Base-by-base conservation (phyloP, 53 echinoderm and acorn worm genomes). In the Glandiceps talaboti region DNA sequence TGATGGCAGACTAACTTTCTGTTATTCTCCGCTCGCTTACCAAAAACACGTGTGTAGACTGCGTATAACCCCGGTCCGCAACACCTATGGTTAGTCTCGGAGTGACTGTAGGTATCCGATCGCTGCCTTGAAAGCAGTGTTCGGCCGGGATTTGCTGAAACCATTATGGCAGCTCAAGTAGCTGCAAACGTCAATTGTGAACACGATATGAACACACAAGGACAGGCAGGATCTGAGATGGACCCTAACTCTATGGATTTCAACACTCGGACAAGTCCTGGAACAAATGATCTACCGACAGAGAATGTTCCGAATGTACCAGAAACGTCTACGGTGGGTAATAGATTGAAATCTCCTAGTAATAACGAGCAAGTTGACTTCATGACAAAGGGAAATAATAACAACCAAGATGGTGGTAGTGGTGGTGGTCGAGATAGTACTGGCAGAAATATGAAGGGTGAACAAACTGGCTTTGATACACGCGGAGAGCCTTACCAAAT, bases 171-270 rank as follows among this genome's bases (percentile, higher is more conserved):
- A 90, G 87, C 93, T 85, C 85, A 93, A 90, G 90, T 93, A 83
- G 93, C 93, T 90, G 93, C 85, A 93, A 93, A 93, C 90, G 93
- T 90, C 93, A 93, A 93, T 88, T 90, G 88, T 88, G 93, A 87
- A 87, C 89, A 91, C 84, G 91, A 91, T 88, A 91, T 88, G 88
- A 89, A 80, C 89, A 45, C 64, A 45, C 64, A 45, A 45, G 64
- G 64, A 45, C 64, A 45, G 64, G 20, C 64, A 45, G 64, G 64
- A 45, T 12, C 64, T 20, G 64, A 45, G 64, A 45, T 45, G 64
- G 64, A 45, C 64, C 64, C 64, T 20, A 45, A 45, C 64, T 45
- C 64, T 45, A 45, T 45, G 64, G 64, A 45, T 45, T 45, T 45
- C 64, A 86, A 32, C 90, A 83, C 93, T 85, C 80, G 88, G 86